Evolutionary conservation across 2,888 invertebrate genomes (phyloP), one percentile per base, ranked within the genome.

Genomic region (Philereme vetulata): DNA sequence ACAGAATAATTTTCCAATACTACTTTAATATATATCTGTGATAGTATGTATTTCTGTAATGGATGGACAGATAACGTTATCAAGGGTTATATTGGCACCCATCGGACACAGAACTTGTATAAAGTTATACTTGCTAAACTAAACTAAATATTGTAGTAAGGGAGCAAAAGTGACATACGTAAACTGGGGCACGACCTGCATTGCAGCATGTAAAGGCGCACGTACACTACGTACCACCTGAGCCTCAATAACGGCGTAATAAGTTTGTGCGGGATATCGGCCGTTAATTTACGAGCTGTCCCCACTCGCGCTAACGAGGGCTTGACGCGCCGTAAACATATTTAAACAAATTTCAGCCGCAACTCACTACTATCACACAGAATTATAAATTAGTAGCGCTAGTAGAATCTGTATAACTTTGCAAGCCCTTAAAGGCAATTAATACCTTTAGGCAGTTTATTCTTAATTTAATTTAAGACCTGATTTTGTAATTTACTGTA

Each of bases 241-340:
- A 40, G 46, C 45, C 32, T 45, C 49, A 46, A 56, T 46, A 51
- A 36, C 42, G 21, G 34, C 47, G 42, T 47, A 48, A 53, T 50
- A 61, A 61, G 56, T 55, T 54, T 42, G 54, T 53, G 51, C 51
- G 47, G 58, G 55, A 57, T 51, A 65, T 60, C 54, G 54, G 38
- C 40, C 40, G 48, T 48, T 54, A 62, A 54, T 51, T 56, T 43
- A 45, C 50, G 55, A 44, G 52, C 54, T 53, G 56, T 56, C 57
- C 56, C 57, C 58, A 51, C 58, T 42, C 9, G 32, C 43, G 44
- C 55, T 58, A 62, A 58, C 62, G 62, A 59, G 58, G 51, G 57
- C 42, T 10, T 53, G 42, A 54, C 48, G 46, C 44, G 51, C 32
- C 52, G 49, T 48, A 53, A 60, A 55, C 54, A 52, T 56, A 44